Evolutionary conservation across 1,140 invertebrate species (phyloP).

Genomic region (Trichoplusia ni): DNA sequence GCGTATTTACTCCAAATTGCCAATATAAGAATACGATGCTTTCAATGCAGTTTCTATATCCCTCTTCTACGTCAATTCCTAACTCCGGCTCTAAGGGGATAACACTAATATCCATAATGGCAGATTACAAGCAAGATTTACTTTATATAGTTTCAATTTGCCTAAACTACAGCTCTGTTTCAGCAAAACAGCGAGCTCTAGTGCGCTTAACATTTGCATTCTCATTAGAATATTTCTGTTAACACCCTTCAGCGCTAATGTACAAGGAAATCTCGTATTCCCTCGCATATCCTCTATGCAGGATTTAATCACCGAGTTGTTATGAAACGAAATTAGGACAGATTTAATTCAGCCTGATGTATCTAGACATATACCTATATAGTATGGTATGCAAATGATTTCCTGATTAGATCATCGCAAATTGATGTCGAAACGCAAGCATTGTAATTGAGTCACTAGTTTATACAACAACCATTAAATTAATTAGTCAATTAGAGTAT

Average conservation of each 20-base stretch:
- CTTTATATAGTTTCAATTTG: conserved; percentile 17
- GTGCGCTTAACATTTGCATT: conserved; percentile 44
- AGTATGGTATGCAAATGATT: neutral
- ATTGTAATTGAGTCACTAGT: neutral
- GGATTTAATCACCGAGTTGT: neutral
- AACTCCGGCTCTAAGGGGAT: neutral
- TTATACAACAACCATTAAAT: neutral
- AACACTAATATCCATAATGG: neutral
- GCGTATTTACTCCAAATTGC: no score
- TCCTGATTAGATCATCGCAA: neutral
- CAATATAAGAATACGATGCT: no score
- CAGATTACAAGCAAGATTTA: conserved; percentile 12
- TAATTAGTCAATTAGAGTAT: neutral
- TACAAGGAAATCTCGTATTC: conserved; percentile 31
- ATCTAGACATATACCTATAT: no score
- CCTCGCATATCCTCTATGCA: neutral
- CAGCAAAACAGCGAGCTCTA: conserved; percentile 7
- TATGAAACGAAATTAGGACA: no score
- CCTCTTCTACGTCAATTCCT: no score
- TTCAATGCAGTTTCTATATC: no score
- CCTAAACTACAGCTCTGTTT: conserved; percentile 13
- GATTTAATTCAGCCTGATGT: no score
- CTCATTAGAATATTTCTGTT: conserved; percentile 48
- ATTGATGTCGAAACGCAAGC: neutral
- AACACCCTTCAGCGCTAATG: conserved; percentile 44